phyloP scores from a whole-genome alignment of 2,797 vertebrate species.

The Neomorphus geoffroyi region DNA sequence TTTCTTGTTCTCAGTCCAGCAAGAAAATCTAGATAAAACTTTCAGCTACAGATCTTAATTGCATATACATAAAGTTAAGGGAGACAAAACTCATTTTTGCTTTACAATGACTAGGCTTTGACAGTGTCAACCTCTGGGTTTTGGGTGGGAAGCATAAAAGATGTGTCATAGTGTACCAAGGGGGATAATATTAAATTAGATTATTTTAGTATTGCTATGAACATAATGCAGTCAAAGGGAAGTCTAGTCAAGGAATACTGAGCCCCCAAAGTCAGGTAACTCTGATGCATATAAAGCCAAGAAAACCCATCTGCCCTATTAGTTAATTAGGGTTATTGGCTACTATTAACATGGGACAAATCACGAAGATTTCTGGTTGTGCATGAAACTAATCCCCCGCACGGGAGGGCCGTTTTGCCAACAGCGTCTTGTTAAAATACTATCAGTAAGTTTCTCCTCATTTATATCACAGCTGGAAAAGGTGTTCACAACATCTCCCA shows the following conservation, averaged over 20 bases:
- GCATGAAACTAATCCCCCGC: background rate
- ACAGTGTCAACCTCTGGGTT: background rate
- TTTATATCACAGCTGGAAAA: conserved; percentile 4
- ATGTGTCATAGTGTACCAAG: background rate
- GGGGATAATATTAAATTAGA: background rate
- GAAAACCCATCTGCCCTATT: background rate
- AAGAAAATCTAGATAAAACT: background rate
- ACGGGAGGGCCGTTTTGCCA: background rate
- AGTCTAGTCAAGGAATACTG: background rate
- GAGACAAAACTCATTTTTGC: background rate
- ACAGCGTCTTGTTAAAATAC: background rate
- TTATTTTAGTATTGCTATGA: background rate
- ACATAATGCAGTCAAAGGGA: background rate
- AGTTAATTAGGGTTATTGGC: background rate
- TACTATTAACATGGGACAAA: background rate
- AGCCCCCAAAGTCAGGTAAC: background rate
- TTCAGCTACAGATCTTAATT: background rate
- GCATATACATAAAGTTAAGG: background rate
- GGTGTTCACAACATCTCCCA: background rate
- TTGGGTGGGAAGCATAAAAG: background rate
- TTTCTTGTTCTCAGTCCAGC: background rate
- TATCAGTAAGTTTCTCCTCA: background rate
- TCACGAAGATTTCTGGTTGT: background rate
- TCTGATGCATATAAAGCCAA: background rate
- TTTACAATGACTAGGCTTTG: background rate